A percentile compares a stretch with the other conserved stretches of the same genome.
phyloP scores from a whole-genome alignment of 2,888 invertebrate genomes.

The Drosophila austrosaltans region DNA sequence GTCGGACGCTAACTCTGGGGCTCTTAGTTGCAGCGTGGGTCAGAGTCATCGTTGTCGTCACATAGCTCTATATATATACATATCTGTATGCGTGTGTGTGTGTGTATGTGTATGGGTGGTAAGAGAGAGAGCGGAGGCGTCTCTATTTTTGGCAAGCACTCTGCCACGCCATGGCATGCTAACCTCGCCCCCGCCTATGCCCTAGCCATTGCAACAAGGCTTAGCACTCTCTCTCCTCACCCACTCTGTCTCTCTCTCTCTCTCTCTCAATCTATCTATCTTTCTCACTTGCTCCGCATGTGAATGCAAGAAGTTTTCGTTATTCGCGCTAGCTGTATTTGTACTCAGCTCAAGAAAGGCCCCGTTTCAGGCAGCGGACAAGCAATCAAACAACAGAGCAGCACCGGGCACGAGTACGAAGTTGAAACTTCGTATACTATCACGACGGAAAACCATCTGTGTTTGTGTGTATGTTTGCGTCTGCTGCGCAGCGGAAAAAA shows the following conservation, averaged over 20 bases:
- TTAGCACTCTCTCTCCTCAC: constrained; percentile 33
- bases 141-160: constrained; percentile 71
- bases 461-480: constrained; percentile 42
- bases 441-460: constrained; percentile 33
- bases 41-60: constrained; percentile 40
- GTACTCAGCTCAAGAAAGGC: constrained; percentile 71
- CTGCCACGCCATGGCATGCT: constrained; percentile 37
- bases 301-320: constrained; percentile 72
- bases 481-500: constrained; percentile 67
- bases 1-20: constrained; percentile 9
- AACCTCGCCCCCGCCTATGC: neutral
- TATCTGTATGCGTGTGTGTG: constrained; percentile 24
- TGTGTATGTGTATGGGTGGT: constrained; percentile 29
- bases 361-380: constrained; percentile 70
- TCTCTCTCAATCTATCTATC: constrained; percentile 19
- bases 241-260: constrained; percentile 13
- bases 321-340: constrained; percentile 65
- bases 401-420: constrained; percentile 37
- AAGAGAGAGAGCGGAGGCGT: constrained; percentile 63
- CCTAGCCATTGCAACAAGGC: constrained; percentile 21
- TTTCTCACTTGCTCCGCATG: constrained; percentile 27
- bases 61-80: constrained; percentile 9
- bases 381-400: constrained; percentile 38
- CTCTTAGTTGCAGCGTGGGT: constrained; percentile 59
- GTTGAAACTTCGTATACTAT: constrained; percentile 28